phyloP scores from a whole-genome alignment of 2,797 vertebrate genomes.

The Apodemus agrarius region DNA sequence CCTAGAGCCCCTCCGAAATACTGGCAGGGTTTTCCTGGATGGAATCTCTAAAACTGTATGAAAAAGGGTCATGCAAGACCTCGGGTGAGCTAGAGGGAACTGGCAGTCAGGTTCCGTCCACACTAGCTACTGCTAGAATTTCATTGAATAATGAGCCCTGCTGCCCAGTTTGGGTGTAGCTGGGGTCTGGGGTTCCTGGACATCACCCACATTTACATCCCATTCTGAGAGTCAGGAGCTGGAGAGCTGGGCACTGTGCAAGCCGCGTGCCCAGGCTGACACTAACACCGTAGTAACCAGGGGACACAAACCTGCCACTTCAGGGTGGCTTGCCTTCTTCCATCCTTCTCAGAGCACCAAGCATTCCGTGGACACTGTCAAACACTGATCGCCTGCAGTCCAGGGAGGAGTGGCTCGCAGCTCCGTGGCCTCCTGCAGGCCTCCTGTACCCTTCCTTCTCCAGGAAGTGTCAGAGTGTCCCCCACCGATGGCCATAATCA shows the following conservation, averaged over 20 bases:
- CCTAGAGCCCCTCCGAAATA: not conserved
- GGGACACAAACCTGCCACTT: fast-evolving
- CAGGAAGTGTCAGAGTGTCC: fast-evolving
- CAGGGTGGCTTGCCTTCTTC: too few species aligned
- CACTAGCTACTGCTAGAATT: fast-evolving
- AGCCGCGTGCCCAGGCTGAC: too few species aligned
- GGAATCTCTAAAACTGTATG: fast-evolving
- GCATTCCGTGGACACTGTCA: not conserved
- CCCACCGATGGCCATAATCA: not conserved
- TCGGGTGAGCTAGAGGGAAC: not conserved
- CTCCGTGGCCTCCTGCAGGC: fast-evolving
- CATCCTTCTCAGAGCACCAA: fast-evolving
- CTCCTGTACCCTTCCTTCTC: fast-evolving
- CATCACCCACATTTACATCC: not conserved
- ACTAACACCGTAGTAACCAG: too few species aligned
- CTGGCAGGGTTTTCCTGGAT: fast-evolving
- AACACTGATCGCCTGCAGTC: not conserved
- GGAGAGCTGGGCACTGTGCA: fast-evolving
- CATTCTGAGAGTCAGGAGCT: not conserved
- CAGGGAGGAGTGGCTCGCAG: fast-evolving
- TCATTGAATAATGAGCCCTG: fast-evolving
- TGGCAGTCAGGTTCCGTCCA: not conserved
- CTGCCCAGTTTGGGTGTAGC: fast-evolving
- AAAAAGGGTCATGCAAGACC: not conserved
- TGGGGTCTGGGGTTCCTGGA: not conserved